These are phyloP conservation scores for Drosophila repletoides DNA, from an alignment of 1,140 invertebrate species.

Conservation along the genomic window DNA sequence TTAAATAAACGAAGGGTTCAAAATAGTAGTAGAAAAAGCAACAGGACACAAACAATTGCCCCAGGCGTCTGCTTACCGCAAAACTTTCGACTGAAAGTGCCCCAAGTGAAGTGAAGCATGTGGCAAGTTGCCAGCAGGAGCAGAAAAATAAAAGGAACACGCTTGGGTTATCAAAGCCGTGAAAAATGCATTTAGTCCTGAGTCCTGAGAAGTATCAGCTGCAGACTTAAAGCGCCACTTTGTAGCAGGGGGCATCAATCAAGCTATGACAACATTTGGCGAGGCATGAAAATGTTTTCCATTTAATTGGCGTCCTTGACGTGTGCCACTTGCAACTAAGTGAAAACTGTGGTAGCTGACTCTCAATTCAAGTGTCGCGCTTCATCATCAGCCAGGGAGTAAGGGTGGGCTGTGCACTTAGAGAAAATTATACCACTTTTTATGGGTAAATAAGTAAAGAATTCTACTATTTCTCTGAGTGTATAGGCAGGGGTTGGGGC, in stretches of 20 bases:
- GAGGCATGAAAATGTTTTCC: slow-evolving; percentile 64
- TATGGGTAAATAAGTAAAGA: no score
- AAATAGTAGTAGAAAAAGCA: no score
- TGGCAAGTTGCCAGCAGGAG: slow-evolving; percentile 4
- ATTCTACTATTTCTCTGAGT: slow-evolving; percentile 6
- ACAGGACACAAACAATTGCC: neutral
- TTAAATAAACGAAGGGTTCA: no score
- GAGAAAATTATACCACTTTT: no score
- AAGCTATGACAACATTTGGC: slow-evolving; percentile 52
- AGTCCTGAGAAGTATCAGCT: no score
- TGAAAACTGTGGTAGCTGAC: slow-evolving; percentile 36
- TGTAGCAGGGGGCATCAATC: slow-evolving; percentile 69
- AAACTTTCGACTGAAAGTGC: neutral
- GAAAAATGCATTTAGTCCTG: neutral
- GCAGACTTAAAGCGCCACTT: neutral
- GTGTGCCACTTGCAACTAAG: slow-evolving; percentile 35
- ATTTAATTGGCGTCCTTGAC: slow-evolving; percentile 57
- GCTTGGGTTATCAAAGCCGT: neutral
- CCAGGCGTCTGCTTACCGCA: slow-evolving; percentile 28
- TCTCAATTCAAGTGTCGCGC: slow-evolving; percentile 3
- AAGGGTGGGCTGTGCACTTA: no score
- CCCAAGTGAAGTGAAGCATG: neutral
- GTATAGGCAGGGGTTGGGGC: neutral
- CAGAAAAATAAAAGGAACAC: neutral
- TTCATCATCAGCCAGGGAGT: slow-evolving; percentile 42